These are phyloP conservation scores for Coelopa pilipes DNA, from an alignment of 2,888 invertebrate species.

Conservation along the genomic window DNA sequence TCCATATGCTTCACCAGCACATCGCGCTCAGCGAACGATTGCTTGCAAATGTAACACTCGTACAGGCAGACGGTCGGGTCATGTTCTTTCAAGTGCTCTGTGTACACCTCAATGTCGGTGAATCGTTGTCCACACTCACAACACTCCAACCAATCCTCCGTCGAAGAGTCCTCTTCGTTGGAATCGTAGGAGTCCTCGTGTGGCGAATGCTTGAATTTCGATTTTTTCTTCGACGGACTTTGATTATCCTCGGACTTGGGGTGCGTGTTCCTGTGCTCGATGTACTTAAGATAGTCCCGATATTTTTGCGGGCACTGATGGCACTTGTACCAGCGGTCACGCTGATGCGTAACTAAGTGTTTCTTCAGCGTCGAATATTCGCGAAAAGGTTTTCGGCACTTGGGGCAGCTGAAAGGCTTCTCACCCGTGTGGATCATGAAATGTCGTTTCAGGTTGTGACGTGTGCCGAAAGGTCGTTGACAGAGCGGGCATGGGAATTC, in stretches of 20 bases:
- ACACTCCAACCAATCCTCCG: constrained; percentile 61
- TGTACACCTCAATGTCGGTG: constrained; percentile 59
- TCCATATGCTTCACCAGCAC: constrained; percentile 51
- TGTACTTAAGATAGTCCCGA: constrained; percentile 61
- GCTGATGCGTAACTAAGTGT: constrained; percentile 63
- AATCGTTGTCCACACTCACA: constrained; percentile 61
- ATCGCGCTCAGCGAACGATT: constrained; percentile 50
- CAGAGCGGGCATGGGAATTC: constrained; percentile 64
- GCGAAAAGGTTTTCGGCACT: constrained; percentile 63
- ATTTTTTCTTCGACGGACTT: constrained; percentile 36
- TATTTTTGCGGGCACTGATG: constrained; percentile 58
- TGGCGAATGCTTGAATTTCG: constrained; percentile 37
- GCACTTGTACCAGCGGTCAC: constrained; percentile 64
- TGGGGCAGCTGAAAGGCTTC: constrained; percentile 63
- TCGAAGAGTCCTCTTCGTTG: constrained; percentile 53
- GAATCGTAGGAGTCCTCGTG: constrained; percentile 42
- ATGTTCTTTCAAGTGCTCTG: constrained; percentile 59
- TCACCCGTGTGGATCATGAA: constrained; percentile 66
- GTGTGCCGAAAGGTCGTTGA: constrained; percentile 63
- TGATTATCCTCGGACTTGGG: constrained; percentile 38
- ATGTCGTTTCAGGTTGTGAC: constrained; percentile 65
- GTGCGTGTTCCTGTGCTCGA: constrained; percentile 59
- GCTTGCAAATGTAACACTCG: constrained; percentile 56
- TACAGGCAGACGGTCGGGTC: constrained; percentile 50
- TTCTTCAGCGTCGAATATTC: constrained; percentile 65